These are phyloP conservation scores for Xiphydria camelus DNA, from an alignment of 2,888 invertebrate species.

Conservation along the genomic window DNA sequence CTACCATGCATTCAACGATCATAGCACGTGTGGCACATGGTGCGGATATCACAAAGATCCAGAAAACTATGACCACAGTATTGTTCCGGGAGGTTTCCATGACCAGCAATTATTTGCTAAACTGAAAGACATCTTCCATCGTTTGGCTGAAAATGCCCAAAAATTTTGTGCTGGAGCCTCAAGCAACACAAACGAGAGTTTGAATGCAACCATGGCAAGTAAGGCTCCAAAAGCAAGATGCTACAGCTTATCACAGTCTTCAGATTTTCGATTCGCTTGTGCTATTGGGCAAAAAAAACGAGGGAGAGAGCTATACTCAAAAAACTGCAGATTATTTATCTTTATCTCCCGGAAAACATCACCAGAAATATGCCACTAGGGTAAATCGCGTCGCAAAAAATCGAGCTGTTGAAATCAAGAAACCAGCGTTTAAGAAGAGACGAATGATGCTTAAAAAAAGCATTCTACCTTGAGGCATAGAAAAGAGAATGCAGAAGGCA, in stretches of 20 bases:
- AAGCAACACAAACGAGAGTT: slow-evolving; percentile 25
- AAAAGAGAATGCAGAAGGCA: slow-evolving; percentile 16
- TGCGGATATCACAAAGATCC: slow-evolving; percentile 4
- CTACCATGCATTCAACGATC: slow-evolving; percentile 7
- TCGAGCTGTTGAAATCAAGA: background rate
- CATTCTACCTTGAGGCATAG: slow-evolving; percentile 15
- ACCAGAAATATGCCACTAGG: slow-evolving; percentile 7
- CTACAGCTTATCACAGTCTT: slow-evolving; percentile 16
- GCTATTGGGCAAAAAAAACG: slow-evolving; percentile 23
- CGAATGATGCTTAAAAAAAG: slow-evolving; percentile 15
- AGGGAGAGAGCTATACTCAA: slow-evolving; percentile 20
- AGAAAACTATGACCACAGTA: slow-evolving; percentile 5
- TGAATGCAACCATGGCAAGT: slow-evolving; percentile 24
- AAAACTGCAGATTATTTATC: slow-evolving; percentile 1
- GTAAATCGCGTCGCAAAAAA: background rate
- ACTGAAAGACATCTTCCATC: background rate
- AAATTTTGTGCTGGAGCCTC: slow-evolving; percentile 8
- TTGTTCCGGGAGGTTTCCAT: slow-evolving; percentile 1
- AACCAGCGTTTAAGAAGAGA: slow-evolving; percentile 8
- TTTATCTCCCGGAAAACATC: slow-evolving; percentile 16
- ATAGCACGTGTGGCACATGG: slow-evolving; percentile 1
- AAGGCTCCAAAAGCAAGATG: slow-evolving; percentile 23
- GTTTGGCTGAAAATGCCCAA: slow-evolving; percentile 1
- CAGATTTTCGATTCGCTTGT: slow-evolving; percentile 23
- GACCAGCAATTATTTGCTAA: slow-evolving; percentile 2